Percentiles rank a stretch among this genome's conserved stretches.
Evolutionary conservation across 1,140 invertebrate genomes (phyloP).

Genomic region (Stegodyphus mimosarum): DNA sequence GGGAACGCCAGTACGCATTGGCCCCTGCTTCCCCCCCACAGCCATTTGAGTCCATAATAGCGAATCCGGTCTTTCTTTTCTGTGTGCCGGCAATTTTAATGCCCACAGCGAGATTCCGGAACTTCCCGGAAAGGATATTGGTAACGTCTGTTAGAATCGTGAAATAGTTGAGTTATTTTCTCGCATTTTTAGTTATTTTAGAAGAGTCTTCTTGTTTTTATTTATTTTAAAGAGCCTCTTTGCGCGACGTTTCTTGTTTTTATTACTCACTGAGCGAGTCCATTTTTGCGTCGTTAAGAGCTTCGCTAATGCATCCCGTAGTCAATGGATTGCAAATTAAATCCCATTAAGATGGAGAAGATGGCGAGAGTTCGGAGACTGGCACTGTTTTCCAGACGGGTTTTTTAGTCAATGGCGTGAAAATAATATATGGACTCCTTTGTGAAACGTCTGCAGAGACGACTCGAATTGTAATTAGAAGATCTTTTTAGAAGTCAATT

Average conservation of each 20-base stretch:
- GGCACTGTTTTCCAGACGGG: no score
- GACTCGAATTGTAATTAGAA: no score
- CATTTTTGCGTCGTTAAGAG: slow-evolving; percentile 57
- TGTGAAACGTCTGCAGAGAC: no score
- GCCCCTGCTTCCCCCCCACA: slow-evolving; percentile 1
- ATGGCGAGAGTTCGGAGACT: neutral
- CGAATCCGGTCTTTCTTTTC: slow-evolving; percentile 31
- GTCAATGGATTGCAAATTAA: slow-evolving; percentile 56
- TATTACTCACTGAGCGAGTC: slow-evolving; percentile 19
- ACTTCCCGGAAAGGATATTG: slow-evolving; percentile 14
- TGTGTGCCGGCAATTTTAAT: slow-evolving; percentile 50
- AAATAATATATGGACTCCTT: slow-evolving; percentile 16
- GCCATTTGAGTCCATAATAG: slow-evolving; percentile 56
- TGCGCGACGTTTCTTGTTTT: slow-evolving; percentile 1
- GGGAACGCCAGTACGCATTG: slow-evolving; percentile 16
- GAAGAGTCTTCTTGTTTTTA: neutral
- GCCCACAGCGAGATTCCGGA: slow-evolving; percentile 14
- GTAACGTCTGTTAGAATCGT: slow-evolving; percentile 19
- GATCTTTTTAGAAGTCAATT: no score
- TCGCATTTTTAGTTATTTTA: slow-evolving; percentile 3
- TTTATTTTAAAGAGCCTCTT: neutral
- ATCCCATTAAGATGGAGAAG: slow-evolving; percentile 19
- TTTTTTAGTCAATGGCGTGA: slow-evolving; percentile 16
- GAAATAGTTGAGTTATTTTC: slow-evolving; percentile 7
- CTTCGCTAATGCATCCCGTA: slow-evolving; percentile 41